phyloP scores from a whole-genome alignment of 2,797 vertebrate genomes.

The Tenualosa ilisha region DNA sequence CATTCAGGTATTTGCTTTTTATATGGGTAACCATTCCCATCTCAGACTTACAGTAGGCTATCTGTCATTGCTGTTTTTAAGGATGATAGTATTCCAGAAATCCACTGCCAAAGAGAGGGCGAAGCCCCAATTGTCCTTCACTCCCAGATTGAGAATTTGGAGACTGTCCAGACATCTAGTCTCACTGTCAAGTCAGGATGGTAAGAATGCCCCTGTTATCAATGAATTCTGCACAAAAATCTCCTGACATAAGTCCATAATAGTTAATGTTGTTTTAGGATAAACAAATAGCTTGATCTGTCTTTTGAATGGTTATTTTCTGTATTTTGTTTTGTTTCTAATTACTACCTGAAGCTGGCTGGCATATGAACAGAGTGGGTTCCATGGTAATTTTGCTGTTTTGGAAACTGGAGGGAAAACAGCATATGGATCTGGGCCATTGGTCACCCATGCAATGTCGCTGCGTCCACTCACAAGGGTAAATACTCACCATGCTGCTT shows the following conservation, averaged over 20 bases:
- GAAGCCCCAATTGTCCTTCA: constrained; percentile 62
- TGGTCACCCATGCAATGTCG: constrained; percentile 68
- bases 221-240: background rate
- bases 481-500: constrained; percentile 10
- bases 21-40: background rate
- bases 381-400: constrained; percentile 75
- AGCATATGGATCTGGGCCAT: constrained; percentile 64
- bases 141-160: constrained; percentile 64
- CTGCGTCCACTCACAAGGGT: constrained; percentile 82
- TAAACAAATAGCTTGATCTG: background rate
- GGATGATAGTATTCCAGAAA: constrained; percentile 77
- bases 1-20: background rate
- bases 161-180: constrained; percentile 63
- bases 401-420: constrained; percentile 69
- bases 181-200: constrained; percentile 77
- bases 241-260: background rate
- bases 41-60: background rate
- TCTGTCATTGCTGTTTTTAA: constrained; percentile 47
- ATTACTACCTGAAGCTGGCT: constrained; percentile 73
- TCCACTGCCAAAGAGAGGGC: constrained; percentile 56
- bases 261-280: background rate
- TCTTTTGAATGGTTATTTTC: background rate
- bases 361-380: constrained; percentile 77
- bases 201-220: constrained; percentile 60
- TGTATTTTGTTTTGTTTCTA: constrained; percentile 25